Evolutionary conservation across 1,140 invertebrate genomes (phyloP).

Genomic region (Maconellicoccus hirsutus): DNA sequence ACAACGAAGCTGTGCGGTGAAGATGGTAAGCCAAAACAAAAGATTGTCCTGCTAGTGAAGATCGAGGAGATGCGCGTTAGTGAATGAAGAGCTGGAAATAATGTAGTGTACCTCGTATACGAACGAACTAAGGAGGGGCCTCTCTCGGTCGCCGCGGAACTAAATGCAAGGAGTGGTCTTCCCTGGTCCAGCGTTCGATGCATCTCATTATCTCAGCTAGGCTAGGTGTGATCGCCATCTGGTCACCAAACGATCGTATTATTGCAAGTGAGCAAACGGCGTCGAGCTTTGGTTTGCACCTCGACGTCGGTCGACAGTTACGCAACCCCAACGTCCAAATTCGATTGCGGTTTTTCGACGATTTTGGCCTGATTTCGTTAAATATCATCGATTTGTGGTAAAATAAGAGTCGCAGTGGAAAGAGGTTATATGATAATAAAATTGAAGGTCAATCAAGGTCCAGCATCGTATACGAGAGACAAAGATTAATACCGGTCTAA

Average conservation of each 20-base stretch:
- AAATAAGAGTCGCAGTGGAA: background rate
- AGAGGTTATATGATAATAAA: constrained; percentile 14
- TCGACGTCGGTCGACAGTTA: background rate
- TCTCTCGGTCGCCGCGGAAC: constrained; percentile 16
- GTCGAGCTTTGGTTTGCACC: background rate
- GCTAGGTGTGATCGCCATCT: constrained; percentile 21
- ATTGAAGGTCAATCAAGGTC: constrained; percentile 21
- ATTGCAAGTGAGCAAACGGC: background rate
- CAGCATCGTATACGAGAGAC: constrained; percentile 13
- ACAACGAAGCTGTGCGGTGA: constrained; percentile 6
- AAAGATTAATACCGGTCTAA: constrained; percentile 18
- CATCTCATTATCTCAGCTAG: constrained; percentile 15
- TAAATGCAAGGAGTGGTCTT: constrained; percentile 21
- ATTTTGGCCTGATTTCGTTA: background rate
- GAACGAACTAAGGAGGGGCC: constrained; percentile 17
- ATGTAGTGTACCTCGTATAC: background rate
- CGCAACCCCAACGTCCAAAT: background rate
- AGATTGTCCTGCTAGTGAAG: constrained; percentile 10
- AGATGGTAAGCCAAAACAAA: constrained; percentile 18
- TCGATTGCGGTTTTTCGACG: background rate
- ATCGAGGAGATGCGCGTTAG: background rate
- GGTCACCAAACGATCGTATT: background rate
- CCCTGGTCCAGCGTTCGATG: constrained; percentile 13
- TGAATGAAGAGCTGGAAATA: constrained; percentile 8
- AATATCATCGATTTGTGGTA: background rate